Percentiles rank a stretch among this genome's conserved stretches.
These are phyloP conservation scores for Orius insidiosus DNA, from an alignment of 1,140 invertebrate genomes.

Conservation along the genomic window DNA sequence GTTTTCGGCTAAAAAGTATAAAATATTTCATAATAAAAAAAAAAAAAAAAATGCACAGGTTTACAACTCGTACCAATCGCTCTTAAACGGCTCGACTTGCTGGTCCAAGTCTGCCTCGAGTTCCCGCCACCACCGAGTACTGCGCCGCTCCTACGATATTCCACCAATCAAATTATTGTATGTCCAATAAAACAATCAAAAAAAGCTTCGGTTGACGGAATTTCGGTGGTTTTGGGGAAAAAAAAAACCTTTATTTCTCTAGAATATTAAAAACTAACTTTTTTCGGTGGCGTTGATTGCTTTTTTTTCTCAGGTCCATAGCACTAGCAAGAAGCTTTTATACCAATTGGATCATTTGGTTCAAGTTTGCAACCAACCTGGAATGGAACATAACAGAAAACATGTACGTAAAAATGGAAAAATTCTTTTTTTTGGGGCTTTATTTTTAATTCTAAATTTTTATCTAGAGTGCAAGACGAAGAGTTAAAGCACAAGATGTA, in stretches of 20 bases:
- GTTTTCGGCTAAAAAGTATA: background rate
- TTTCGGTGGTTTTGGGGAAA: background rate
- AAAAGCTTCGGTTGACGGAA: background rate
- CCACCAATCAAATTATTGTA: conserved; percentile 17
- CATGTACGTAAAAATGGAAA: conserved; percentile 48
- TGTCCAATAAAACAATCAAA: conserved; percentile 12
- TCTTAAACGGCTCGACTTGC: conserved; percentile 47
- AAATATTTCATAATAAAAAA: background rate
- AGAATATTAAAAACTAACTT: background rate
- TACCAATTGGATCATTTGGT: conserved; percentile 90
- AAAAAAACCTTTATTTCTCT: background rate
- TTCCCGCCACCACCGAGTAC: conserved; percentile 26
- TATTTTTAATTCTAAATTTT: conserved; percentile 15
- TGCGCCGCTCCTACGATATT: conserved; percentile 24
- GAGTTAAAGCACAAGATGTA: conserved; percentile 6
- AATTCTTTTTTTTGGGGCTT: conserved; percentile 9
- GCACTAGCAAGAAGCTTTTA: conserved; percentile 88
- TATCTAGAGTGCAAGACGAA: conserved; percentile 17
- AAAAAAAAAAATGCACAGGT: conserved; percentile 31
- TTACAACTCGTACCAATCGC: conserved; percentile 48
- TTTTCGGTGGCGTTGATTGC: conserved; percentile 25
- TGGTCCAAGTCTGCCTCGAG: conserved; percentile 50
- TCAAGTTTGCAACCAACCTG: conserved; percentile 84
- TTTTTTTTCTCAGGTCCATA: conserved; percentile 61
- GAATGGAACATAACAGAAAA: conserved; percentile 48